Conservation (phyloP, 2,797 vertebrate species). For the Falco biarmicus region DNA sequence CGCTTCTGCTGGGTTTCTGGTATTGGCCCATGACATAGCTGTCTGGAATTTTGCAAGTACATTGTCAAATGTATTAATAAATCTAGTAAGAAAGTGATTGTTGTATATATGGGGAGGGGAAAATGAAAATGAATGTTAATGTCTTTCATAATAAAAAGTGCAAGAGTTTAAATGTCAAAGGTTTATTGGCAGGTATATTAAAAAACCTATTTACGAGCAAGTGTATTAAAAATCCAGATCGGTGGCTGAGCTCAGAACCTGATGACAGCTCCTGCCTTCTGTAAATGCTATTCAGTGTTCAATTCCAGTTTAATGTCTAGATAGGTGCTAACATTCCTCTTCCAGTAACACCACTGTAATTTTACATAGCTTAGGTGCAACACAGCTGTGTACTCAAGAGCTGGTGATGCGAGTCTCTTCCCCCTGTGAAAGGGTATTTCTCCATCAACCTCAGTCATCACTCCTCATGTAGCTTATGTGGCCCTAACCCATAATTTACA, state of each 20-base stretch:
- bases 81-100: conserved; percentile 23
- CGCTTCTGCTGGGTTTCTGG: conserved; percentile 46
- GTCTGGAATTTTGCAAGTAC: conserved; percentile 55
- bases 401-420: background rate
- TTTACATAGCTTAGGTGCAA: background rate
- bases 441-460: background rate
- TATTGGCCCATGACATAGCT: conserved; percentile 63
- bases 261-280: background rate
- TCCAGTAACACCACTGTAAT: background rate
- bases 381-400: too few relatives aligned
- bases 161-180: background rate
- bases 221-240: background rate
- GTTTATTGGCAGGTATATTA: background rate
- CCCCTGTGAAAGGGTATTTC: background rate
- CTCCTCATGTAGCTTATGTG: background rate
- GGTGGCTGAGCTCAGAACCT: background rate
- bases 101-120: background rate
- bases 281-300: background rate
- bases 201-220: background rate
- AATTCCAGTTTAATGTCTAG: background rate
- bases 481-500: background rate
- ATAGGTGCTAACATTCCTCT: background rate
- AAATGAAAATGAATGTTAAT: background rate
- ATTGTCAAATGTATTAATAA: conserved; percentile 64
- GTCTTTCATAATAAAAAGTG: background rate